phyloP scores from a whole-genome alignment of 2,113 vertebrate genomes.

The Macrotis lagotis region DNA sequence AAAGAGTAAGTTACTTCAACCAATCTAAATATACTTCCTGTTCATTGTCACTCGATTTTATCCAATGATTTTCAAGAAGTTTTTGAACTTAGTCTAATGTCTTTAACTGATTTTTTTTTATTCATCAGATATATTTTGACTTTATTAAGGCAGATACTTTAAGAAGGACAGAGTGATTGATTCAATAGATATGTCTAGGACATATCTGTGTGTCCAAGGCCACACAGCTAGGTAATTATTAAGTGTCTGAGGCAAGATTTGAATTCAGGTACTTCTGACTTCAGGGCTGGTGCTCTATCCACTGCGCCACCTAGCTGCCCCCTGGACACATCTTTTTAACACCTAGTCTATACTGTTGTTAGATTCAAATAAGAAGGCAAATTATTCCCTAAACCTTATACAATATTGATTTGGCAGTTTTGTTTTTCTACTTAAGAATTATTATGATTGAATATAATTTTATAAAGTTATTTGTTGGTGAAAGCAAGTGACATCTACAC shows the following conservation, averaged over 20 bases:
- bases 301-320: too few species aligned
- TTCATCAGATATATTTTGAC: not conserved
- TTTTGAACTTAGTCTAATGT: not conserved
- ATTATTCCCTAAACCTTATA: not conserved
- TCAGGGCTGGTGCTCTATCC: too few species aligned
- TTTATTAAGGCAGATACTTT: not conserved
- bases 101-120: not conserved
- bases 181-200: not conserved
- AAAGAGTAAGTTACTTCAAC: not conserved
- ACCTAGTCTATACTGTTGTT: not conserved
- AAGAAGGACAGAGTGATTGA: not conserved
- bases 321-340: too few species aligned
- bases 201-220: too few species aligned
- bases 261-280: too few species aligned
- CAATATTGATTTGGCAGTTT: not conserved
- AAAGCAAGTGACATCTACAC: not conserved
- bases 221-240: too few species aligned
- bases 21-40: not conserved
- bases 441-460: not conserved
- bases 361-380: not conserved
- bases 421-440: constrained; percentile 34
- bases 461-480: not conserved
- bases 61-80: not conserved
- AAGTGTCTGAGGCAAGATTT: too few species aligned
- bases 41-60: not conserved